A percentile compares a stretch with the other conserved stretches of the same genome.
phyloP scores from a whole-genome alignment of 2,888 invertebrate genomes.

The Oxycera nigricornis region DNA sequence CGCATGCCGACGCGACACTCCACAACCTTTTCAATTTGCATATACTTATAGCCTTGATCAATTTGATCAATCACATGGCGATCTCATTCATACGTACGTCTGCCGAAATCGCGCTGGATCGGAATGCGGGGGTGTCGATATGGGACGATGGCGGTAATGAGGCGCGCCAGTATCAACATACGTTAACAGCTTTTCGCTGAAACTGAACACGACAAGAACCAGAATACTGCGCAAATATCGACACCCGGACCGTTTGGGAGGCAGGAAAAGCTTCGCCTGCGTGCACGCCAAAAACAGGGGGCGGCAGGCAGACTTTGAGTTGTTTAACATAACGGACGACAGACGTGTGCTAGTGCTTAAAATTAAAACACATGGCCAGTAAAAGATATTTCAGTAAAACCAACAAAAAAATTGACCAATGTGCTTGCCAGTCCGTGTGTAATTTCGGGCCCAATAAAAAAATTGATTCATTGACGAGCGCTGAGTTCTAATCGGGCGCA shows the following conservation, averaged over 20 bases:
- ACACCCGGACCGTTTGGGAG: background rate
- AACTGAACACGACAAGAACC: background rate
- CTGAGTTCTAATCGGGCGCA: too few relatives aligned
- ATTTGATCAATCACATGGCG: conserved; percentile 34
- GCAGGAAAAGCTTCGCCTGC: background rate
- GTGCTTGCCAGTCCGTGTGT: background rate
- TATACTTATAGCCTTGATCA: conserved; percentile 29
- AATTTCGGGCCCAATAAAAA: background rate
- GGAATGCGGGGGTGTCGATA: background rate
- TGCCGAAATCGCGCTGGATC: background rate
- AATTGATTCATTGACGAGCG: background rate
- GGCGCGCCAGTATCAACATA: conserved; percentile 8
- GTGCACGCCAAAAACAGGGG: background rate
- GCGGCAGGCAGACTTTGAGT: background rate
- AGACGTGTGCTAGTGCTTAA: conserved; percentile 24
- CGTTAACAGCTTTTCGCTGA: background rate
- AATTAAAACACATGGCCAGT: background rate
- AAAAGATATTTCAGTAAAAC: background rate
- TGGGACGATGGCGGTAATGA: background rate
- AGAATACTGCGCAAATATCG: background rate
- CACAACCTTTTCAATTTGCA: conserved; percentile 12
- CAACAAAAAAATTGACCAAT: background rate
- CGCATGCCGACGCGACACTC: background rate
- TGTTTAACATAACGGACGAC: conserved; percentile 11
- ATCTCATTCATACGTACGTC: conserved; percentile 31